These are phyloP conservation scores for Archocentrus centrarchus DNA, from an alignment of 2,113 vertebrate genomes.

Conservation along the genomic window DNA sequence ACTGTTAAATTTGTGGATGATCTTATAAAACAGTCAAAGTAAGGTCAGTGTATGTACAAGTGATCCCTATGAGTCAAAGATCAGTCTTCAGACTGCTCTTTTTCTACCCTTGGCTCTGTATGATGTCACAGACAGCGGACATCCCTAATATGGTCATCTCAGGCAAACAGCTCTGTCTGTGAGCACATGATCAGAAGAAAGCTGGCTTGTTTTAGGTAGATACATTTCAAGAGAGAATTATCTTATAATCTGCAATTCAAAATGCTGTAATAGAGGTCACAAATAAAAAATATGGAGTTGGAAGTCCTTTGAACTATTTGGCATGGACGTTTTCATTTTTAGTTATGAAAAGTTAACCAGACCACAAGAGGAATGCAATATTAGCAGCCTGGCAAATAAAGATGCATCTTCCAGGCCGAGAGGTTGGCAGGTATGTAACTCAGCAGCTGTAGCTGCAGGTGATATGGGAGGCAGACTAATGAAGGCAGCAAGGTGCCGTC, in stretches of 20 bases:
- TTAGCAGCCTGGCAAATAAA: constrained; percentile 17
- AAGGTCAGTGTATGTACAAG: no score
- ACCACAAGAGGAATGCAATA: neutral
- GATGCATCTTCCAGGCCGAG: constrained; percentile 19
- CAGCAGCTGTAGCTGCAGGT: constrained; percentile 38
- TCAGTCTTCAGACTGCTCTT: no score
- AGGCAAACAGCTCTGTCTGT: neutral
- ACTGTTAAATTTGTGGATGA: no score
- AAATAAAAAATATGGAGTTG: neutral
- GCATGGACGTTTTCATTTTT: neutral
- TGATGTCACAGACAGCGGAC: no score
- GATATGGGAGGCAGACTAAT: constrained; percentile 49
- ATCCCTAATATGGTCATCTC: no score
- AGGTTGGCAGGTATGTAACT: constrained; percentile 33
- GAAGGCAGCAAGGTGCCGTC: constrained; percentile 46
- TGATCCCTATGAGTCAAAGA: no score
- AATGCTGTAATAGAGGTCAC: neutral
- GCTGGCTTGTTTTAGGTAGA: no score
- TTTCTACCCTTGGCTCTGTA: no score
- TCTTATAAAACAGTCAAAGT: no score
- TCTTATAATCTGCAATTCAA: neutral
- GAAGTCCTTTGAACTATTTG: neutral
- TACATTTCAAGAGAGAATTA: neutral
- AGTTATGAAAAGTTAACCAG: neutral
- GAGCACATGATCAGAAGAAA: neutral